Base-by-base conservation (phyloP, 2,113 vertebrate genomes). In the Abramis brama region DNA sequence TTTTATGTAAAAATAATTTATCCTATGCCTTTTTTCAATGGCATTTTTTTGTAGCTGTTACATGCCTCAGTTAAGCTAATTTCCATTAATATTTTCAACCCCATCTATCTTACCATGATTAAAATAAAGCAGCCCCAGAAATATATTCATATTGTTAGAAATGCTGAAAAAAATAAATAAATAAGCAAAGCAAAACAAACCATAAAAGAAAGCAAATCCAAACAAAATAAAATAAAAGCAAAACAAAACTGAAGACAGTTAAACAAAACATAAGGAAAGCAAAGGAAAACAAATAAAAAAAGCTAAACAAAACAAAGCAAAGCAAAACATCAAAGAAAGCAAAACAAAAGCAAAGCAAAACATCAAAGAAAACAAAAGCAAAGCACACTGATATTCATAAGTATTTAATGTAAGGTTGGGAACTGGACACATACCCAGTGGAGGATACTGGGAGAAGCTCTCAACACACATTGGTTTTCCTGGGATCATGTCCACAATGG, bases 401-500 rank as follows among this genome's bases (percentile, higher is more conserved):
- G 52, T 7, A 3, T 33, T 76, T 19, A 1, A 33, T 68, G 79
- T 27, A 10, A 25, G 55, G 33, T 19, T 81, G 1, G n/a, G 23
- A 45, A 77, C 9, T 1, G 8, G 43, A 64, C 27, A 88, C 96
- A 95, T 92, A 97, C 96, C 96, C 0, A 97, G 93, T 27, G 96
- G 96, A 23, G 96, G 96, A 91, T 96, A 97, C 91, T 96, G 95
- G 75, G 96, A 97, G 93, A 97, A 97, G 92, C 95, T 96, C 95
- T 97, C 96, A 91, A 97, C 96, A 93, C 96, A 97, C 96, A 97
- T 97, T 1, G 96, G 96, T 87, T 97, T 97, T 45, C 96, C 96
- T 0, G 96, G 96, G 39, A 97, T 94, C 96, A 97, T 97, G 87
- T 97, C 96, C 89, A 97, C 96, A 0, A 97, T 97, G 84, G 96